A percentile compares a stretch with the other conserved stretches of the same genome.
Conservation (phyloP, 2,888 invertebrate species). For the Amaurobius ferox region DNA sequence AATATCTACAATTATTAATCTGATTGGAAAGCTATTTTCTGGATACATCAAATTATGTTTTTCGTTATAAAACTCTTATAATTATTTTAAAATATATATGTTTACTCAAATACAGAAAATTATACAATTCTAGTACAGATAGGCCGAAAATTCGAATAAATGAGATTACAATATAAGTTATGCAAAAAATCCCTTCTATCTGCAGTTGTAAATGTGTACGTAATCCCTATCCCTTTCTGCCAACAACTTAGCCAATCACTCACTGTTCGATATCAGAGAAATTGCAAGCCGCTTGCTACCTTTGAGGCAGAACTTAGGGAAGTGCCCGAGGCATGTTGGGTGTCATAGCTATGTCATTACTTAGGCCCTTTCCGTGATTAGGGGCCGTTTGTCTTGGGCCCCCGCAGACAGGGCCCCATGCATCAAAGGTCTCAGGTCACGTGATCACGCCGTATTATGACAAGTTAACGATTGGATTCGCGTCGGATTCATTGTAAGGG, state of each 20-base stretch:
- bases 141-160: no score
- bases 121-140: no score
- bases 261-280: conserved; percentile 22
- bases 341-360: conserved; percentile 67
- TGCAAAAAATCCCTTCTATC: no score
- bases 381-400: conserved; percentile 65
- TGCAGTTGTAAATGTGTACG: conserved; percentile 36
- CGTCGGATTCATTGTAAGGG: conserved; percentile 27
- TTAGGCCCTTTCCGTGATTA: conserved; percentile 64
- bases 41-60: no score
- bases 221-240: conserved; percentile 11
- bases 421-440: conserved; percentile 64
- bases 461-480: conserved; percentile 71
- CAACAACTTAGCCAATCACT: conserved; percentile 28
- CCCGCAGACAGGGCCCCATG: conserved; percentile 61
- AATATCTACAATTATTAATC: no score
- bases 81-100: no score
- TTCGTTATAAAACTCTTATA: no score
- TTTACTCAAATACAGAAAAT: no score
- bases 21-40: no score
- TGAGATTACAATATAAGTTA: no score
- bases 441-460: conserved; percentile 57
- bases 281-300: conserved; percentile 46
- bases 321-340: conserved; percentile 34
- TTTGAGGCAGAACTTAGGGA: conserved; percentile 41